Base-by-base conservation (phyloP, 1,140 invertebrate genomes). In the Zaprionus capensis region DNA sequence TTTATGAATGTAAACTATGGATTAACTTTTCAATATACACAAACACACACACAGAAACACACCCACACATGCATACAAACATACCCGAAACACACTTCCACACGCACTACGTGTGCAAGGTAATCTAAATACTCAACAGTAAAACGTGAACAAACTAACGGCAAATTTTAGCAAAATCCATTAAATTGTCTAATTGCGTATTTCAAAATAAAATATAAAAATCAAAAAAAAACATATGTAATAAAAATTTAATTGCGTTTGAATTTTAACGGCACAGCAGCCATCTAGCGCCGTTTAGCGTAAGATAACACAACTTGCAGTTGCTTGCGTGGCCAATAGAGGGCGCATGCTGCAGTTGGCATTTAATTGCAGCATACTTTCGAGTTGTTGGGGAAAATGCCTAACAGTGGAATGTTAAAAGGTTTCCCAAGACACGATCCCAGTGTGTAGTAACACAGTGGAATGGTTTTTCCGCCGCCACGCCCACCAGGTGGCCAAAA, bases 1-100 rank as follows among this genome's bases (percentile, higher is more conserved):
- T 87, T 87, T 85, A 87, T 87, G 84, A 88, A 81, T 88, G 84
- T 87, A 88, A 87, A 87, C 84, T 87, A 88, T 87, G 84, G 57
- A 77, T 84, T 87, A 88, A 81, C 84, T 84, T 83, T 71, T 87
- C 81, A 84, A 79, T 75, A 87, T 87, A 88, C 76, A 76, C 78
- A n/a, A n/a, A 84, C 56, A 76, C 63, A 85, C 59, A 75, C 46
- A 70, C 55, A 82, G 64, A 74, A 58, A 82, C 58, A 80, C 80
- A 59, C 76, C 41, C 53, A 71, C 24, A 57, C 51, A 56, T n/a
- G 1, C 41, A 66, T 61, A 75, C 76, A 59, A 41, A 71, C 68
- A 71, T 36, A 66, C 53, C 36, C 38, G 14, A 17, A 65, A 59
- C 70, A 82, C 53, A 78, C 77, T 26, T 26, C 55, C 71, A 59